These are phyloP conservation scores for Ditylenchus weischeri DNA, from an alignment of 2,888 invertebrate species.

Conservation along the genomic window DNA sequence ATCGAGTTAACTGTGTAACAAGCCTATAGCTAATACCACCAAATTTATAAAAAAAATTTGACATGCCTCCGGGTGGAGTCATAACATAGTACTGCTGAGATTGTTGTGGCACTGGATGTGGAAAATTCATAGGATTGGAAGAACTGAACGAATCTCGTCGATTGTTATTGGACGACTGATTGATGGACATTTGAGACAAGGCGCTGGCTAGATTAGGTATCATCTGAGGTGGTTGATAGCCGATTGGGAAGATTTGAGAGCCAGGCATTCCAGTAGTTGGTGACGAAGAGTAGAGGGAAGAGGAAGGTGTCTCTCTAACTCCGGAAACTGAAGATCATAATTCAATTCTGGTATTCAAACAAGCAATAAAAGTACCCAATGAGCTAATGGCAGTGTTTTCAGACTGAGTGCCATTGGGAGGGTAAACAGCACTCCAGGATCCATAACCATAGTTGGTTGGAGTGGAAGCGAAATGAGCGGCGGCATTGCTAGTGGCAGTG, in stretches of 20 bases:
- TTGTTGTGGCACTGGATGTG: conserved; percentile 27
- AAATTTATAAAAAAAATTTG: background rate
- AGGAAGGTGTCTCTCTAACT: conserved; percentile 26
- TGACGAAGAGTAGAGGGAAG: conserved; percentile 30
- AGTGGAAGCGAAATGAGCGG: conserved; percentile 33
- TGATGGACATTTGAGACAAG: conserved; percentile 28
- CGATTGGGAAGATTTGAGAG: conserved; percentile 20
- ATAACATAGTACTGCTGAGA: conserved; percentile 25
- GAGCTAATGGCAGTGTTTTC: conserved; percentile 9
- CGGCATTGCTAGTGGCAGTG: conserved; percentile 24
- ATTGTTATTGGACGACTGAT: background rate
- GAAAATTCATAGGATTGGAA: conserved; percentile 14
- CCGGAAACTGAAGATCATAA: conserved; percentile 2
- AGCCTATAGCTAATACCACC: too few relatives aligned
- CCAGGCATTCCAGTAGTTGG: conserved; percentile 24
- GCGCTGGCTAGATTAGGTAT: conserved; percentile 24
- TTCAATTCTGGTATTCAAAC: too few relatives aligned
- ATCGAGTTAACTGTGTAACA: too few relatives aligned
- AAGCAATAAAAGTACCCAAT: conserved; percentile 24
- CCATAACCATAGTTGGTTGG: conserved; percentile 43
- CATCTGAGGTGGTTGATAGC: conserved; percentile 20
- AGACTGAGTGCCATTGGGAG: conserved; percentile 14
- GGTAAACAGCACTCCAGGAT: conserved; percentile 37
- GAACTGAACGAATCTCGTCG: conserved; percentile 32
- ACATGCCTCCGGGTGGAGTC: conserved; percentile 25